Conservation (phyloP, 2,113 vertebrate species). For the Labeo catla region DNA sequence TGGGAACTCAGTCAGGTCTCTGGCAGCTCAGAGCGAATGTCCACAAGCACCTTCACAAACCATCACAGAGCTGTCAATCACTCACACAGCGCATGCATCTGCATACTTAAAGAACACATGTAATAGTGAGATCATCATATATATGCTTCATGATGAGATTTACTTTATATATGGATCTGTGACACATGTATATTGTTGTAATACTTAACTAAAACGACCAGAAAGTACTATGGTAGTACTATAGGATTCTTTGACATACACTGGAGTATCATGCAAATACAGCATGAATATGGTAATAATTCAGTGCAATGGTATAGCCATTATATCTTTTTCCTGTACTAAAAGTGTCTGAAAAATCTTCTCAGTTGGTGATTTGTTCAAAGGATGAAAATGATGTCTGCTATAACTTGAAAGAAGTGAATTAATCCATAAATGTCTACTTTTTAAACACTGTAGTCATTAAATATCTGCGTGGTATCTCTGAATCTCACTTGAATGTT, state of each 20-base stretch:
- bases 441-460: not conserved
- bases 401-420: no score
- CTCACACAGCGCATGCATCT: not conserved
- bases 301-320: not conserved
- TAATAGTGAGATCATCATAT: not conserved
- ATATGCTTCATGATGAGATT: not conserved
- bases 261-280: not conserved
- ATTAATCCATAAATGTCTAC: not conserved
- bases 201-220: not conserved
- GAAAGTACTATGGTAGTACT: not conserved
- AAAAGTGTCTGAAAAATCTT: not conserved
- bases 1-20: not conserved
- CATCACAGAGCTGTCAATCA: conserved; percentile 14
- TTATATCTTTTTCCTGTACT: not conserved
- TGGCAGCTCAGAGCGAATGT: not conserved
- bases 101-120: not conserved
- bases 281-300: not conserved
- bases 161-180: not conserved
- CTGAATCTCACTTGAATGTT: not conserved
- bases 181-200: not conserved
- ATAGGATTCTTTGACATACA: not conserved
- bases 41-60: not conserved
- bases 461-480: not conserved
- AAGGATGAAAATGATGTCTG: not conserved
- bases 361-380: not conserved